Base-by-base conservation (phyloP, 2,888 invertebrate species). In the Eilema caniola region DNA sequence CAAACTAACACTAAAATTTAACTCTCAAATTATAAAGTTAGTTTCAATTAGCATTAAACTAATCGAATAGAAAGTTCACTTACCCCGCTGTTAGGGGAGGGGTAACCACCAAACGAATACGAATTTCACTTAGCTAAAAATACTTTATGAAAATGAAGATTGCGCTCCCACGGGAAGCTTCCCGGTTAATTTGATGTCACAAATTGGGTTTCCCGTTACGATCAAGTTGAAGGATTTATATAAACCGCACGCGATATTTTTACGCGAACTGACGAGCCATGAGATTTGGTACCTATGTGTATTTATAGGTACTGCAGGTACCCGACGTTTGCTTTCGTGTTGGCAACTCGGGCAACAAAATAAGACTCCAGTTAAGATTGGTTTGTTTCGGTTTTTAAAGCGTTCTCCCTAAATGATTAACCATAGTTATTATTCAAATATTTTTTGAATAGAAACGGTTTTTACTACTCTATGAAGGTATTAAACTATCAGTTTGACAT, bases 161-260 rank as follows among this genome's bases (percentile, higher is more conserved):
- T 72, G 73, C 77, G 62, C 75, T 78, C 84, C 82, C 82, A 71
- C 69, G 77, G 78, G 80, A 73, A 78, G 66, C 53, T 71, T 72
- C 75, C 73, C 75, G 72, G 75, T 79, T 83, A 85, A 84, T 83
- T 83, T 84, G 82, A 84, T 85, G 85, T 84, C 82, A 75, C 85
- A 85, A 84, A 84, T 84, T 84, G 85, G 84, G 78, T 79, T 79
- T 82, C 85, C 82, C 79, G 79, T 84, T 85, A 78, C 80, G 83
- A 73, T 75, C 74, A 76, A 67, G 80, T 70, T 78, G 77, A 76
- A 85, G 81, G 84, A 85, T 82, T 84, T 84, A 85, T 84, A 70
- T 78, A 73, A 76, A 75, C 73, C 72, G 71, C 80, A 81, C 78
- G 78, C 80, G 79, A 84, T 85, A 78, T 78, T 79, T 83, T 83